Base-by-base conservation (phyloP, 2,888 invertebrate genomes). In the Scrobipalpa atriplicella region DNA sequence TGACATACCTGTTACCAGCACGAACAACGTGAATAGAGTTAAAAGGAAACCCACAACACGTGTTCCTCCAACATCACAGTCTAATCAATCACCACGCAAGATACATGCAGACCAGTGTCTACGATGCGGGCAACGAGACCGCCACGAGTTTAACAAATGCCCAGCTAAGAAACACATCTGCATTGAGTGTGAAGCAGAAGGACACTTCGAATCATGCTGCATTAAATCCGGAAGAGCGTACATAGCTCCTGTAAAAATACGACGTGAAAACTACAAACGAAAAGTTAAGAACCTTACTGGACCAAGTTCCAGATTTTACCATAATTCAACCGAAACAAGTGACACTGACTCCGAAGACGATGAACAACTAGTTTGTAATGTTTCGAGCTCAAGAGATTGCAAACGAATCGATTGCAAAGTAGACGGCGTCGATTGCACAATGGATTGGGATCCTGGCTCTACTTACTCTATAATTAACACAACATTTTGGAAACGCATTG, bases 401-500 rank as follows among this genome's bases (percentile, higher is more conserved):
- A 51, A 29, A 51, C n/a, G n/a, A 16, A 51, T 51, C 1, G 51
- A 51, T 2, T 51, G 51, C 11, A 51, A n/a, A n/a, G 1, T 51
- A 2, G 1, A 51, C 16, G 7, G 51, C 16, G 2, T 16, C 6
- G 11, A n/a, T 16, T 51, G n/a, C 7, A 51, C 51, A 7, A 51
- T 51, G n/a, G 51, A 51, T 11, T 47, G 47, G 47, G 47, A 47
- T 11, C n/a, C 6, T 8, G 47, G 47, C 11, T 47, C 47, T 3
- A 2, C 47, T 47, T 8, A 47, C n/a, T n/a, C 47, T 47, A 11
- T 47, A 13, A 47, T 47, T 11, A 47, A 47, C 16, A 9, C n/a
- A n/a, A 51, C 29, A 51, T 6, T 51, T 51, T n/a, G 51, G 51
- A 51, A 51, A 51, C 51, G 11, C 13, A 51, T 51, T n/a, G 51